Evolutionary conservation across 2,888 invertebrate species (phyloP).

Genomic region (Dolichopus griseipennis): DNA sequence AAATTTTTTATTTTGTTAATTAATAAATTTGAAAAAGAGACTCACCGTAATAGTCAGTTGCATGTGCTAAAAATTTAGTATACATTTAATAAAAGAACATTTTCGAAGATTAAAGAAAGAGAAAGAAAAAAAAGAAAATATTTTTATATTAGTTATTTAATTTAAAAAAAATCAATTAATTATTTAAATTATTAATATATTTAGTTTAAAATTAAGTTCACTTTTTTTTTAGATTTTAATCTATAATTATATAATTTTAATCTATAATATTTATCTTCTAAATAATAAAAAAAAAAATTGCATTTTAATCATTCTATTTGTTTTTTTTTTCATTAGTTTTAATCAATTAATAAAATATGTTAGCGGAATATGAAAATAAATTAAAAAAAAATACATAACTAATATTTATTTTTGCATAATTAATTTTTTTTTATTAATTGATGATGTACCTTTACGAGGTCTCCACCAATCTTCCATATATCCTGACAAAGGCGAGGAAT

Average conservation of each 20-base stretch:
- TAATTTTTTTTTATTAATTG: conserved; percentile 21
- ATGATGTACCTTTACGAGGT: conserved; percentile 88
- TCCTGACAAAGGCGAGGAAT: conserved; percentile 90
- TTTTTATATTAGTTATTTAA: conserved; percentile 2
- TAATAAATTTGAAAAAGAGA: conserved; percentile 42
- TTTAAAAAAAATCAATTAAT: background rate
- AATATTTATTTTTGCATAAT: background rate
- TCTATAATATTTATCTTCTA: too few species aligned
- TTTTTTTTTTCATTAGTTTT: background rate
- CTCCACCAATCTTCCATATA: conserved; percentile 98
- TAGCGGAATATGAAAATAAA: conserved; percentile 1
- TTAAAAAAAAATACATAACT: background rate
- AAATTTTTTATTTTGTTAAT: too few species aligned
- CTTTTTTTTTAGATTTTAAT: too few species aligned
- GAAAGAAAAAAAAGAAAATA: conserved; percentile 13
- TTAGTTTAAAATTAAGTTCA: background rate
- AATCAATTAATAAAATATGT: background rate
- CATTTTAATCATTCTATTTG: background rate
- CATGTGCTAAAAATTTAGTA: conserved; percentile 63
- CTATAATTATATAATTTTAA: too few species aligned
- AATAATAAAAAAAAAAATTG: too few species aligned
- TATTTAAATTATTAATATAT: too few species aligned
- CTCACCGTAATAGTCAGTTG: conserved; percentile 99
- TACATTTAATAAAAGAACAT: conserved; percentile 20
- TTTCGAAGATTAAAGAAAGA: conserved; percentile 14